Base-by-base conservation (phyloP, 64 coral and sea anemone genomes). In the Pocillopora verrucosa region DNA sequence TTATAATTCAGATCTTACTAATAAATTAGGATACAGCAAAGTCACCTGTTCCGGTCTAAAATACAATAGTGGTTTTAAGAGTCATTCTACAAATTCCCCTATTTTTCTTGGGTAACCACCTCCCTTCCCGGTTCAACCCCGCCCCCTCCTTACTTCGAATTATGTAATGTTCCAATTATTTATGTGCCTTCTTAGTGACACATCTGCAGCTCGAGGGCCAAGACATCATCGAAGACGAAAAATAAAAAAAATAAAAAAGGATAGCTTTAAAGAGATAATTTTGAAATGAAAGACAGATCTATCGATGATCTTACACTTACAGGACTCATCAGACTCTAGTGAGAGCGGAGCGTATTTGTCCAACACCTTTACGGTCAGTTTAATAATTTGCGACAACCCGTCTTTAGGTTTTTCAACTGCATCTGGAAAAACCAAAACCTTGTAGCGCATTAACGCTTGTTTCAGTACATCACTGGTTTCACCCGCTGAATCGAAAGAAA, bases 371-470 rank as follows among this genome's bases (percentile, higher is more conserved):
- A 91, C 80, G 17, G 61, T 22, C 1, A 91, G 72, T 36, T 74
- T 84, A 1, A 58, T 83, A 12, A 91, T 91, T 83, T 85, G 56
- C 5, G 17, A 56, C 10, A 73, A 19, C 9, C 24, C 73, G 16
- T 58, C 38, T 74, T 82, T 84, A 60, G 16, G 61, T 91, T 83
- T 75, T 68, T 83, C 89, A 45, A 20, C 68, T 1, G 58, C 26
- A 83, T 91, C 89, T 25, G 80, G 89, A 63, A 91, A 91, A 75
- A 75, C 80, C 58, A 91, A 61, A 11, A 37, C 61, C 15, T n/a
- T 76, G 25, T 91, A 91, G 16, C 89, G 80, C n/a, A 16, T 58
- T 34, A 56, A 19, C 4, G 89, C 89, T 62, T 83, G 59, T n/a
- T 83, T 75, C 12, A 91, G 73, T 20, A 91, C 80, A 65, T 91